These are phyloP conservation scores for Dromococcyx pavoninus DNA, from an alignment of 2,797 vertebrate genomes.

Conservation along the genomic window DNA sequence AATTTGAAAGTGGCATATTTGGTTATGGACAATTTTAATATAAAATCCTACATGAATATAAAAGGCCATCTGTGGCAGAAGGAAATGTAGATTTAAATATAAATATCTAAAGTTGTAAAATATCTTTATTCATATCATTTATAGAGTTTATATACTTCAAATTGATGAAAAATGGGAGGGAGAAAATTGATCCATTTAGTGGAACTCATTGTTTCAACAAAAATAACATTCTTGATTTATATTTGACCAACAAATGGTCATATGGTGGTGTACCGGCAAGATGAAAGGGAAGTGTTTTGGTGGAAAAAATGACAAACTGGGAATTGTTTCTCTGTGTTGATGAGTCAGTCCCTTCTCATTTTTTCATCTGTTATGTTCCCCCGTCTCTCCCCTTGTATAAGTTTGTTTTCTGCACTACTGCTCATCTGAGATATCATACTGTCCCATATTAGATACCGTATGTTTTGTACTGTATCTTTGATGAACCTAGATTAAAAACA, in stretches of 20 bases:
- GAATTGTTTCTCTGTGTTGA: neutral
- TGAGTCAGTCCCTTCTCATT: neutral
- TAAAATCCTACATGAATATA: neutral
- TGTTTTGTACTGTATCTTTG: neutral
- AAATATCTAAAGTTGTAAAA: neutral
- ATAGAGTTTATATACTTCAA: neutral
- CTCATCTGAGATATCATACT: neutral
- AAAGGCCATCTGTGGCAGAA: neutral
- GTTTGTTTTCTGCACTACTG: neutral
- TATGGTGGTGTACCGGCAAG: neutral
- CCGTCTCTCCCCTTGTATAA: neutral
- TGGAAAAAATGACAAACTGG: neutral
- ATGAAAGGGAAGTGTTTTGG: neutral
- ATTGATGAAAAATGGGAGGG: neutral
- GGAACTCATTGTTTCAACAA: neutral
- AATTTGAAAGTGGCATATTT: neutral
- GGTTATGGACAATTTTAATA: neutral
- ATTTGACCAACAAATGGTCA: neutral
- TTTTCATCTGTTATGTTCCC: accelerated
- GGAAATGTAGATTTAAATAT: neutral
- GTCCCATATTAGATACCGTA: neutral
- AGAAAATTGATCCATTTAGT: neutral
- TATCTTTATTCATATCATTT: neutral
- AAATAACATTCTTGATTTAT: neutral
- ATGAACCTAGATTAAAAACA: neutral